A percentile compares a stretch with the other conserved stretches of the same genome.
Evolutionary conservation across 2,797 vertebrate species (phyloP).

Genomic region (Ctenochaetus hawaiiensis): DNA sequence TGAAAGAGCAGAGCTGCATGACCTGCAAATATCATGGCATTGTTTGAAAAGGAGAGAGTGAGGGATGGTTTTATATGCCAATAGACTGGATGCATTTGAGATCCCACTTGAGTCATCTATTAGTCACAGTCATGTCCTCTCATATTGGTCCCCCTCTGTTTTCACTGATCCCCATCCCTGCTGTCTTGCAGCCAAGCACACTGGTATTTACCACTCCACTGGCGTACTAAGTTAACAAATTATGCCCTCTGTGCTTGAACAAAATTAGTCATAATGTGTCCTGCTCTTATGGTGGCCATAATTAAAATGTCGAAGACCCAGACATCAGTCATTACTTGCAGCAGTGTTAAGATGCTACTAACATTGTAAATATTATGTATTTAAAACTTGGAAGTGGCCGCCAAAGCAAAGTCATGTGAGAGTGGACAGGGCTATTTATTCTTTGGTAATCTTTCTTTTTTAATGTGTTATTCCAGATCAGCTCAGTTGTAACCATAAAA

Average conservation of each 20-base stretch:
- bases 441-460: conserved; percentile 13
- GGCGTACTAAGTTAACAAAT: conserved; percentile 69
- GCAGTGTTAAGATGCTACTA: conserved; percentile 48
- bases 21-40: conserved; percentile 45
- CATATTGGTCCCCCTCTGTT: conserved; percentile 24
- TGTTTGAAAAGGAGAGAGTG: conserved; percentile 47
- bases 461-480: conserved; percentile 37
- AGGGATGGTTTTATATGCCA: conserved; percentile 25
- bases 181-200: conserved; percentile 22
- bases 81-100: conserved; percentile 29
- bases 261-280: conserved; percentile 70
- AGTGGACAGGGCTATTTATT: conserved; percentile 14
- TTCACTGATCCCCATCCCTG: conserved; percentile 39
- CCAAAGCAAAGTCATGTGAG: conserved; percentile 22
- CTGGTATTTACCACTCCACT: conserved; percentile 55
- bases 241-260: conserved; percentile 59
- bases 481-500: conserved; percentile 50
- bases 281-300: conserved; percentile 69
- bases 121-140: conserved; percentile 48
- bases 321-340: conserved; percentile 63
- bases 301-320: conserved; percentile 73
- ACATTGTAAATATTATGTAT: conserved; percentile 54
- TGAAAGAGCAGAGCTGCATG: conserved; percentile 41
- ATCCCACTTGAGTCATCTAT: conserved; percentile 44
- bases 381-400: conserved; percentile 36